Evolutionary conservation across 2,888 invertebrate species (phyloP).

Genomic region (Acronicta alni): DNA sequence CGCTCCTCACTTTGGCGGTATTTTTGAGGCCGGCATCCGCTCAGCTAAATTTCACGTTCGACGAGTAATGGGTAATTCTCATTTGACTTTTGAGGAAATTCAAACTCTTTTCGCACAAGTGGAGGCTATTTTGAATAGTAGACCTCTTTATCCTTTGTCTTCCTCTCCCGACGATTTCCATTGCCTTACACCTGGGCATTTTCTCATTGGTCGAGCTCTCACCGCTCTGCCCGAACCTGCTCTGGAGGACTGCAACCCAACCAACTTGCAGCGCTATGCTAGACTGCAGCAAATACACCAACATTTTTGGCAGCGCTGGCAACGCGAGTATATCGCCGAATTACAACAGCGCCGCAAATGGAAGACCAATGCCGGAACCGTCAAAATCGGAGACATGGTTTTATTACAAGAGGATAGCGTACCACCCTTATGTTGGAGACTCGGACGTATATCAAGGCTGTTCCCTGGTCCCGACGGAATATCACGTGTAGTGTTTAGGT

Average conservation of each 20-base stretch:
- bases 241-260: not conserved
- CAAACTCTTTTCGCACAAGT: too few relatives aligned
- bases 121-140: not conserved
- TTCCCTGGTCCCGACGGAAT: not conserved
- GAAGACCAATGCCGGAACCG: not conserved
- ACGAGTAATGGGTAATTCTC: too few relatives aligned
- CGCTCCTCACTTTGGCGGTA: not conserved
- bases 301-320: not conserved
- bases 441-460: not conserved
- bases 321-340: not conserved
- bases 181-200: constrained; percentile 3
- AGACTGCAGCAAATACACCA: not conserved
- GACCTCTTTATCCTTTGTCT: constrained; percentile 1
- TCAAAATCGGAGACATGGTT: constrained; percentile 1
- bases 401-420: not conserved
- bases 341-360: not conserved
- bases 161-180: constrained; percentile 2
- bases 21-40: too few relatives aligned
- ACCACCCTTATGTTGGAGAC: not conserved
- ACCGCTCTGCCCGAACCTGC: not conserved
- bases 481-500: too few relatives aligned
- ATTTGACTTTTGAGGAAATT: too few relatives aligned
- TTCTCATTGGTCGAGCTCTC: constrained; percentile 2
- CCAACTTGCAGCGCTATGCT: not conserved
- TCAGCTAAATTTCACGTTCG: too few relatives aligned